Percentiles rank a stretch among this genome's conserved stretches.
Conservation (phyloP, 2,888 invertebrate genomes). For the Plebejus anna region DNA sequence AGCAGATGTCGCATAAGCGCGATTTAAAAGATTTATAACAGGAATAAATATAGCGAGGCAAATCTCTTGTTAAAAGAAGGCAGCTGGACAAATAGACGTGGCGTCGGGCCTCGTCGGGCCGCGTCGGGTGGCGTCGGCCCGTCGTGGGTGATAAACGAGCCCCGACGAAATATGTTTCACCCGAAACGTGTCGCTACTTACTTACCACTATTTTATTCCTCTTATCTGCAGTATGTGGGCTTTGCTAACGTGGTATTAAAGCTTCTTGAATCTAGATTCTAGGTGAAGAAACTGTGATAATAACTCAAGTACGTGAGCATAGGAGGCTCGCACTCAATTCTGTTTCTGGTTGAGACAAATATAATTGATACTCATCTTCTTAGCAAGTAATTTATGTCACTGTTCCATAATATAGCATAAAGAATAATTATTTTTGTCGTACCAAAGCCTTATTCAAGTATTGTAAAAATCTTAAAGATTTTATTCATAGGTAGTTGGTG, state of each 20-base stretch:
- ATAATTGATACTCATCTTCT: neutral
- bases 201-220: constrained; percentile 27
- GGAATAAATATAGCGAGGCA: constrained; percentile 61
- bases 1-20: constrained; percentile 18
- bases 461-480: too few relatives aligned
- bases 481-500: too few relatives aligned
- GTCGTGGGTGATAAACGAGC: constrained; percentile 56
- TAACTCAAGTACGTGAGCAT: neutral
- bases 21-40: constrained; percentile 28
- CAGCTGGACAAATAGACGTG: constrained; percentile 72
- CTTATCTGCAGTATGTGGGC: constrained; percentile 14
- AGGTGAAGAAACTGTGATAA: neutral
- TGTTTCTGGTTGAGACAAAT: neutral
- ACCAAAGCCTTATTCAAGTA: too few relatives aligned
- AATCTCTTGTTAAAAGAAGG: constrained; percentile 71
- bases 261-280: neutral
- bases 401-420: too few relatives aligned
- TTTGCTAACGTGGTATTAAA: neutral
- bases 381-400: too few relatives aligned
- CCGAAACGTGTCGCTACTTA: constrained; percentile 41
- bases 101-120: constrained; percentile 47
- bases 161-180: constrained; percentile 53
- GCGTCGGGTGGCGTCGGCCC: constrained; percentile 41
- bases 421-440: too few relatives aligned
- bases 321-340: neutral